Evolutionary conservation across 2,797 vertebrate genomes (phyloP), one percentile per base, ranked within the genome.

Genomic region (Pipistrellus pygmaeus): DNA sequence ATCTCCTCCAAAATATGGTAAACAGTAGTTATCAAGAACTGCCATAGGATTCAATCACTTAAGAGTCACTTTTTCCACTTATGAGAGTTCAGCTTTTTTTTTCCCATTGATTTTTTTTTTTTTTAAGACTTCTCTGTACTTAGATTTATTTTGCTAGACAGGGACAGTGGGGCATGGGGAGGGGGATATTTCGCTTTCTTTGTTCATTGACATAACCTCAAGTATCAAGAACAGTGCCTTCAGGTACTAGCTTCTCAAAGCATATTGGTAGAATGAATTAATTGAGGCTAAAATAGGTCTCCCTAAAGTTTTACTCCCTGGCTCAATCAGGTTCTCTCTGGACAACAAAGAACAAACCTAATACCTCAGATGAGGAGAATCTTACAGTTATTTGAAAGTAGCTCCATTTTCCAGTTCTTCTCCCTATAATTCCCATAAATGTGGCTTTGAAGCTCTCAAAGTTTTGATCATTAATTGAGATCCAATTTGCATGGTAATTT

Each of bases 81-180:
- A 71, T 62, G 23, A 64, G 3, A 73, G 18, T 51, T 82, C 15
- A 17, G 69, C 5, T 21, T 35, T 89, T 71, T 73, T 44, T 48
- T 90, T 64, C 69, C 73, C 38, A 60, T 15, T 90, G 64, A 85
- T 55, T 85, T 46, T 48, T 14, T 44, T 44, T 41, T 48, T 68
- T 35, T 68, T 48, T 35, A 35, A 27, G 32, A 32, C 64, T 78
- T 44, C 32, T 5, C 3, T 12, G 66, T 91, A 66, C 87, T 91
- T 94, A 51, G 30, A 57, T 80, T 96, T 87, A 69, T 21, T 30
- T 84, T 94, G 25, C 72, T 72, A 92, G 78, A 80, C 32, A 38
- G 17, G 27, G 27, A 62, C 6, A 13, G 60, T 62, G 60, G 60
- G 60, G 25, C 5, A 1, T 1, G 12, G 25, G 27, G 44, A 55